Evolutionary conservation across 1,140 invertebrate species (phyloP), one percentile per base, ranked within the genome.

Genomic region (Hestina assimilis): DNA sequence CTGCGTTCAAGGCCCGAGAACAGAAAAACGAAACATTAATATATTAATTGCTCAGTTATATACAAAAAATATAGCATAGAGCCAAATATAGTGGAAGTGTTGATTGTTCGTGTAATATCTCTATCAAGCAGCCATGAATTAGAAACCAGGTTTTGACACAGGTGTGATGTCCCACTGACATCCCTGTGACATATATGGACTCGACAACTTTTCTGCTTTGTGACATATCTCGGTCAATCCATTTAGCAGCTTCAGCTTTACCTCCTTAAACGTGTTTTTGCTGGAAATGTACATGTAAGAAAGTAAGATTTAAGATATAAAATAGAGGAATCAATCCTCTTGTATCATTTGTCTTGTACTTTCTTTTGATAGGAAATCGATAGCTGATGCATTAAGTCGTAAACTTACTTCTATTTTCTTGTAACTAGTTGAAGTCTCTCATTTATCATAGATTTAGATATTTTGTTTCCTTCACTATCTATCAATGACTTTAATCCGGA

Each of bases 71-170:
- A 9, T 38, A 38, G 8, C 2, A 38, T 2, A 17, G 4, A 5
- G 12, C 12, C 12, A 33, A 7, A 15, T 14, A 14, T 9, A 7
- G 33, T 38, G 33, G 15, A 9, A 38, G 1, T 19, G 33, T 48
- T 21, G 20, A 21, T 5, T 21, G 20, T 9, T 46, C 14, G 29
- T 48, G 48, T 56, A 43, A 48, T 19, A 19, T 56, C 47, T 35
- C 24, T 42, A 59, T 60, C 38, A 57, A 56, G 33, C 21, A 31
- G 17, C 48, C 54, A 68, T 73, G 66, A 67, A 69, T 78, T 75
- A 75, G 68, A 78, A 78, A 78, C 54, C 59, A 43, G 38, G 63
- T 72, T 75, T 75, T 62, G 60, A 63, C 60, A 64, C 59, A 64
- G 52, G 61, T 68, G 61, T 52, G 57, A 70, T 45, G 59, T 55